Conservation (phyloP, 2,797 vertebrate species). For the Melanotaenia pygmaea region DNA sequence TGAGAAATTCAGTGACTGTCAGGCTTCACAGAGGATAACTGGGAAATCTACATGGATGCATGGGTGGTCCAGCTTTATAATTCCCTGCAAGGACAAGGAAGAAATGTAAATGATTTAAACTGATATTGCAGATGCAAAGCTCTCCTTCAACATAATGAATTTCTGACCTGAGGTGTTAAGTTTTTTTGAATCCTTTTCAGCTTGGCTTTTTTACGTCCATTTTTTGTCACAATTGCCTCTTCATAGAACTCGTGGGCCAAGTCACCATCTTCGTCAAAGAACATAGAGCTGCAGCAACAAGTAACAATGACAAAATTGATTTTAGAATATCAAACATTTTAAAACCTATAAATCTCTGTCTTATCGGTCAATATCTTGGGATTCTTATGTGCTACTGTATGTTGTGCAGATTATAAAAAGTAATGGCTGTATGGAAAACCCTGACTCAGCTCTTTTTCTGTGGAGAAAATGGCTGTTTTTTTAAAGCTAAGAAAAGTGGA, state of each 20-base stretch:
- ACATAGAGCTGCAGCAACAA: slow-evolving; percentile 87
- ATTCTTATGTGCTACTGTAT: neutral
- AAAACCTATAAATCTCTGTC: neutral
- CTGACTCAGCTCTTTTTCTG: neutral
- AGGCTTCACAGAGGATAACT: slow-evolving; percentile 94
- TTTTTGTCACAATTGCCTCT: slow-evolving; percentile 94
- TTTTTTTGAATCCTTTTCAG: slow-evolving; percentile 95
- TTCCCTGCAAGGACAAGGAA: slow-evolving; percentile 83
- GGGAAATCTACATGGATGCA: slow-evolving; percentile 97
- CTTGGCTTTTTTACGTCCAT: slow-evolving; percentile 93
- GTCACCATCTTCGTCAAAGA: slow-evolving; percentile 94
- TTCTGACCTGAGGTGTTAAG: slow-evolving; percentile 92
- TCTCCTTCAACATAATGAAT: neutral
- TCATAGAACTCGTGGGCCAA: slow-evolving; percentile 96
- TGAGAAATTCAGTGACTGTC: slow-evolving; percentile 71
- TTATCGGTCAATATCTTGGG: neutral
- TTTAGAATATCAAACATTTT: too few species aligned
- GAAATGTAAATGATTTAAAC: neutral
- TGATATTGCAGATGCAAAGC: slow-evolving; percentile 2
- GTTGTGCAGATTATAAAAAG: neutral
- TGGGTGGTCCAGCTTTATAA: slow-evolving; percentile 92
- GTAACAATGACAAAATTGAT: neutral
- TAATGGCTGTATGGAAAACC: neutral
- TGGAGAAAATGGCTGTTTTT: too few species aligned
- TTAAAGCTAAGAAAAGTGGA: too few species aligned